Base-by-base conservation (phyloP, 2,888 invertebrate species). In the Clepsis dumicolana region DNA sequence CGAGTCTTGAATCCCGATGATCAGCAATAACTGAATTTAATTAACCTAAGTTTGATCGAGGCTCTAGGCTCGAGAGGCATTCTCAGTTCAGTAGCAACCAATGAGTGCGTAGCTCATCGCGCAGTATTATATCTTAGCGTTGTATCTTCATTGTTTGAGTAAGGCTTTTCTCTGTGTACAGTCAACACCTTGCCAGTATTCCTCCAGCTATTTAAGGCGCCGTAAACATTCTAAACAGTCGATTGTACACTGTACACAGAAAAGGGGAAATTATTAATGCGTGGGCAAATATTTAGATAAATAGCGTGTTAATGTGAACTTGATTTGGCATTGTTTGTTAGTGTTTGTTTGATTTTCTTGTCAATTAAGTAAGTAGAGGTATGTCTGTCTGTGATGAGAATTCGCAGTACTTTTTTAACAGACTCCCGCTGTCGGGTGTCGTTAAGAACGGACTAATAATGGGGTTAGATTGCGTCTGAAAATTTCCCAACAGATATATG, bases 121-220 rank as follows among this genome's bases (percentile, higher is more conserved):
- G 25, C 63, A n/a, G 32, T 38, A 61, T 77, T 80, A 74, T 80
- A 81, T 78, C 78, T 68, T 57, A 27, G 32, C 48, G 70, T 60
- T 65, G 60, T 83, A 82, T 85, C 84, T 81, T 62, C 53, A 38
- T 27, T 73, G 85, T 88, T 83, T 87, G 80, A 77, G 4, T n/a
- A 60, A 41, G 81, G 85, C 82, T 88, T 77, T 41, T 32, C 5
- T 48, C 65, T 80, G 73, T 77, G 72, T 60, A 69, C 64, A 27
- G 74, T 72, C 84, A 84, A 87, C 82, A 87, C 57, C 38, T 66
- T 65, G 72, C 75, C 80, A 74, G 84, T 83, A 76, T 80, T 84
- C 77, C 82, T 82, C 80, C 38, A 7, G 41, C 68, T 59, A 67
- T 57, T 57, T 67, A 56, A 29, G 67, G 67, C 57, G 50, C 14